Base-by-base conservation (phyloP, 2,113 vertebrate species). In the Ptilorrhoa leucosticta region DNA sequence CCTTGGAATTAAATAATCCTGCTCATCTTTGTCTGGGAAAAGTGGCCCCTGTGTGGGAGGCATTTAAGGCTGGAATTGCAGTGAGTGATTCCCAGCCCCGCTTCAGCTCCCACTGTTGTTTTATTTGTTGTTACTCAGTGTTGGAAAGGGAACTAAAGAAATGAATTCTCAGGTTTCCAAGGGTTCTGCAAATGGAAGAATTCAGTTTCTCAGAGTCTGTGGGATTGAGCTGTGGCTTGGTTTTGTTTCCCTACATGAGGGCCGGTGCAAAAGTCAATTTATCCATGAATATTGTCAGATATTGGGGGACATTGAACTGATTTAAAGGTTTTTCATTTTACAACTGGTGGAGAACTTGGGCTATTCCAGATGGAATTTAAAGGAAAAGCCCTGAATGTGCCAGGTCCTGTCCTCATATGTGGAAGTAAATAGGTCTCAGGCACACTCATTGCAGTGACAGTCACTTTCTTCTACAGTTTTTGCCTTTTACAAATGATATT, bases 191-290 rank as follows among this genome's bases (percentile, higher is more conserved):
- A 60, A n/a, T 35, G 14, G 10, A 42, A 33, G 28, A 65, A 35
- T 65, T 42, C 4, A 6, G 1, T 35, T 37, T 58, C 42, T 37
- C 42, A 37, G 2, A 37, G 2, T 24, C 45, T 13, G 20, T 60
- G 45, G 66, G 19, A n/a, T 10, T 51, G 70, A 42, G 39, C 48
- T 57, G 28, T 60, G 42, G 13, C 33, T 69, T 76, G 3, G 17
- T 13, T 35, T 30, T 28, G 15, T 16, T 2, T 11, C 31, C 6
- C 26, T 18, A 0, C 1, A 0, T 3, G 35, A 37, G 18, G 7
- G 15, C 58, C 18, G n/a, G 45, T 11, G 23, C 17, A 3, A 60
- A 75, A 87, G 14, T 12, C 13, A 33, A 8, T 47, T 11, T 40
- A 45, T 39, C 15, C n/a, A 8, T 60, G 20, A 16, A 42, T 82